Conservation (phyloP, 2,797 vertebrate genomes). For the Sphenopsis melanotis region DNA sequence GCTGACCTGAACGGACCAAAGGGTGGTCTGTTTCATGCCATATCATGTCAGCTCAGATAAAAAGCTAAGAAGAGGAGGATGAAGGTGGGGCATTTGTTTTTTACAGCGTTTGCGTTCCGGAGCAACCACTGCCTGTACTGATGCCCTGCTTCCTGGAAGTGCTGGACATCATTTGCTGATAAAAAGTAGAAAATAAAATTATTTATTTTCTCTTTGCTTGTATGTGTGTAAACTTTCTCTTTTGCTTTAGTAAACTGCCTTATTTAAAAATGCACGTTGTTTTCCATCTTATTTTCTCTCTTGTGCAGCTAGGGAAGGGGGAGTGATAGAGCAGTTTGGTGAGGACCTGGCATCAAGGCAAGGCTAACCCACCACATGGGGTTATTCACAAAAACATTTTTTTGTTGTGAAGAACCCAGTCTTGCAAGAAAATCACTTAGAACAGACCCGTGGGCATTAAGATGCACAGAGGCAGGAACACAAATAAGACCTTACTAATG, state of each 20-base stretch:
- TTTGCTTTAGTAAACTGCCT: background rate
- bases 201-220: background rate
- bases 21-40: background rate
- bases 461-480: background rate
- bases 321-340: background rate
- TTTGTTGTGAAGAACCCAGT: background rate
- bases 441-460: fast-evolving
- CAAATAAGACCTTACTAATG: background rate
- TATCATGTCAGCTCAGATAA: background rate
- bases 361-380: background rate
- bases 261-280: background rate
- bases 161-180: background rate
- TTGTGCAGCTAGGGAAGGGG: background rate
- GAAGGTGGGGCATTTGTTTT: background rate
- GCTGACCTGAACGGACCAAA: background rate
- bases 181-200: background rate
- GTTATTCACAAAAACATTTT: background rate
- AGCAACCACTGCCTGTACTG: fast-evolving
- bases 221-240: fast-evolving
- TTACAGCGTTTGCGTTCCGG: fast-evolving
- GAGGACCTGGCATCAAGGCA: background rate
- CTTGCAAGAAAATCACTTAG: background rate
- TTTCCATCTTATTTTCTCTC: background rate
- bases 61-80: background rate
- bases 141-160: background rate